Evolutionary conservation across 2,797 vertebrate species (phyloP).

Genomic region (Leuciscus waleckii): DNA sequence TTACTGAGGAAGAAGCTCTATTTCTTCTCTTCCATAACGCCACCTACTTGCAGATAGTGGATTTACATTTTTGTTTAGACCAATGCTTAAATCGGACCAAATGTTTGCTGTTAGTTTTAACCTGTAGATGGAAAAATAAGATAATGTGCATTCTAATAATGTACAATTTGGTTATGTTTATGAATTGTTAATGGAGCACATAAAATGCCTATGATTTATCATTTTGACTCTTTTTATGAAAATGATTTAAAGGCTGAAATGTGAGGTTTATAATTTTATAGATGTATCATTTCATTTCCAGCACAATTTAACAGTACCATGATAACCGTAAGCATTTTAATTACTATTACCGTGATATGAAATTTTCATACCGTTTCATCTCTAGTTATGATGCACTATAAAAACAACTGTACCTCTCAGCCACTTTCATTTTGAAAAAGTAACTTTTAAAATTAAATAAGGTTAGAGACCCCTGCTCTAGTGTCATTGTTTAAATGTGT

Average conservation of each 20-base stretch:
- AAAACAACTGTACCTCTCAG: background rate
- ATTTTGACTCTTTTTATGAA: background rate
- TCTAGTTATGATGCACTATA: too few relatives aligned
- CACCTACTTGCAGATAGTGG: background rate
- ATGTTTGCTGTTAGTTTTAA: background rate
- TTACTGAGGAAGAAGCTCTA: background rate
- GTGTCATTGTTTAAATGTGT: conserved; percentile 24
- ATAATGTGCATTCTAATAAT: too few relatives aligned
- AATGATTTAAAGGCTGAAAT: background rate
- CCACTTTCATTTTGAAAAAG: background rate
- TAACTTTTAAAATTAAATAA: background rate
- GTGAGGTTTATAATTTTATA: too few relatives aligned
- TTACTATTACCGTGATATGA: too few relatives aligned
- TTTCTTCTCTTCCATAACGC: background rate
- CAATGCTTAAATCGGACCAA: background rate
- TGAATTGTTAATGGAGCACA: background rate
- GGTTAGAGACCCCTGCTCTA: conserved; percentile 15
- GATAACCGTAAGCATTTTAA: too few relatives aligned
- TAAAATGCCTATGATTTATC: background rate
- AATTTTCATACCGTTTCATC: too few relatives aligned
- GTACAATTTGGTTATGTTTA: too few relatives aligned
- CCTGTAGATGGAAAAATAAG: too few relatives aligned
- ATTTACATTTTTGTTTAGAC: background rate
- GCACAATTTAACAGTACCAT: too few relatives aligned
- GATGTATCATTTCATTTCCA: too few relatives aligned